phyloP scores from a whole-genome alignment of 2,888 invertebrate species.

The Argyra leucocephala region DNA sequence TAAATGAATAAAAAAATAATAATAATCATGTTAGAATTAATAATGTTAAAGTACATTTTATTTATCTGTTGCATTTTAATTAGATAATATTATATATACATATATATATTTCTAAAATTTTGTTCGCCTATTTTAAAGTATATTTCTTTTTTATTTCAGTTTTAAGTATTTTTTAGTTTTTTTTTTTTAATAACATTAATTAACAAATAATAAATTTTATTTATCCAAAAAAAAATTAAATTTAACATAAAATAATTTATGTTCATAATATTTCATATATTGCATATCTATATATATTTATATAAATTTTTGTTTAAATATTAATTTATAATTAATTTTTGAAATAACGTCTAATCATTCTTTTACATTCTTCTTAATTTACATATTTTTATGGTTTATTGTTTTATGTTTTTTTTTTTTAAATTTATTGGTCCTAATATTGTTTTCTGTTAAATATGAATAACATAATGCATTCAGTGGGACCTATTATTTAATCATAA shows the following conservation, averaged over 20 bases:
- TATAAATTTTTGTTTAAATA: background rate
- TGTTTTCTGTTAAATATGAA: background rate
- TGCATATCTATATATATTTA: background rate
- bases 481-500: background rate
- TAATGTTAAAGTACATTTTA: no score
- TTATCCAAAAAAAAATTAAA: background rate
- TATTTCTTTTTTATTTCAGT: background rate
- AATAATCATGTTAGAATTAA: no score
- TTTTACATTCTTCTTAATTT: background rate
- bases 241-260: background rate
- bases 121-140: background rate
- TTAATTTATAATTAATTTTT: no score
- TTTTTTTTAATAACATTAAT: background rate
- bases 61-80: no score
- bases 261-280: background rate
- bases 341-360: background rate
- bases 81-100: background rate
- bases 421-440: background rate
- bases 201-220: background rate
- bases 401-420: background rate
- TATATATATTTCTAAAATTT: background rate
- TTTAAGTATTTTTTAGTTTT: background rate
- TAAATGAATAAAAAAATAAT: no score
- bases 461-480: background rate
- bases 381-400: background rate